Evolutionary conservation across 2,888 invertebrate genomes (phyloP).

Genomic region (Ochropacha duplaris): DNA sequence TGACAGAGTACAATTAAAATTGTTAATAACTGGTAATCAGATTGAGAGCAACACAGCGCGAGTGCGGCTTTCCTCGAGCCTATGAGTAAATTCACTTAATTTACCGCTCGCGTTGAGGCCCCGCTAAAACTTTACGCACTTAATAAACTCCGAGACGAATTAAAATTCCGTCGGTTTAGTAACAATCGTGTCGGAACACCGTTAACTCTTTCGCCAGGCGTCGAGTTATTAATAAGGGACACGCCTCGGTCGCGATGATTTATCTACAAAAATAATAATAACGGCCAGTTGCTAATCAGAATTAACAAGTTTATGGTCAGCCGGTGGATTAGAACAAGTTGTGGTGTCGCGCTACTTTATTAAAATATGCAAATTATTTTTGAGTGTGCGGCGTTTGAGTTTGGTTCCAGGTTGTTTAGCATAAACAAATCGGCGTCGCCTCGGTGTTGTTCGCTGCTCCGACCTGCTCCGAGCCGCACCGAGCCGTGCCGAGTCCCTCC

Average conservation of each 20-base stretch:
- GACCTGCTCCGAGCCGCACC: background rate
- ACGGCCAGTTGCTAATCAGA: conserved; percentile 47
- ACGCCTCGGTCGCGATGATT: conserved; percentile 60
- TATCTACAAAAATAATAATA: conserved; percentile 55
- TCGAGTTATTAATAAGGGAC: conserved; percentile 70
- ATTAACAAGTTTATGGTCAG: conserved; percentile 56
- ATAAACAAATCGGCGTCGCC: conserved; percentile 66
- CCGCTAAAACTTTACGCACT: conserved; percentile 79
- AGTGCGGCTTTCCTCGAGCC: conserved; percentile 44
- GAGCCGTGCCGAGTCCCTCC: background rate
- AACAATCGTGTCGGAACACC: conserved; percentile 71
- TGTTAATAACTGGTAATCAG: conserved; percentile 61
- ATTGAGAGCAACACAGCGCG: conserved; percentile 44
- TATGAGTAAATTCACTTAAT: conserved; percentile 75
- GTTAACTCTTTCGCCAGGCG: conserved; percentile 65
- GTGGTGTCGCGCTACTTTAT: conserved; percentile 52
- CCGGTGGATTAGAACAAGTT: conserved; percentile 45
- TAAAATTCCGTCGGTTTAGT: conserved; percentile 79
- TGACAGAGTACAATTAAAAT: conserved; percentile 50
- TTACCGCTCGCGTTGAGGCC: conserved; percentile 62
- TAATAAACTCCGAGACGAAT: conserved; percentile 78
- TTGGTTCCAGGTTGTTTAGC: conserved; percentile 66
- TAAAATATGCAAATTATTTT: conserved; percentile 73
- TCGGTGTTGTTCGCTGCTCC: conserved; percentile 25
- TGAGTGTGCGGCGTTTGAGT: conserved; percentile 57